Evolutionary conservation across 2,888 invertebrate species (phyloP).

Genomic region (Amblyjoppa fuscipennis): DNA sequence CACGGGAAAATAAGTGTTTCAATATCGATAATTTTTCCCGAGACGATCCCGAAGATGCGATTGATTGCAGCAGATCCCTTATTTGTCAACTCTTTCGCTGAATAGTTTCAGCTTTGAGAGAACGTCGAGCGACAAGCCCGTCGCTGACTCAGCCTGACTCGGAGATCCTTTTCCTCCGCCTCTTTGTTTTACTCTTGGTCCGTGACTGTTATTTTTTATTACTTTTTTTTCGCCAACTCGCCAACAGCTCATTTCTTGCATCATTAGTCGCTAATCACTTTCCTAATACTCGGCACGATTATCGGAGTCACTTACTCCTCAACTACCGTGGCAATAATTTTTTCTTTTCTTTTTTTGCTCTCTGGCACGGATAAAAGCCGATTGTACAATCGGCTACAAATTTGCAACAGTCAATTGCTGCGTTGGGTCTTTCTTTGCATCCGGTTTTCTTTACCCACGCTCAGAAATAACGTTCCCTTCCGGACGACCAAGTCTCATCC

Average conservation of each 20-base stretch:
- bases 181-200: conserved; percentile 21
- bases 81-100: conserved; percentile 7
- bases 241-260: conserved; percentile 33
- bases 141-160: conserved; percentile 28
- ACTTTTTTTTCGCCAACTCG: background rate
- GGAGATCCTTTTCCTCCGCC: conserved; percentile 6
- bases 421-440: background rate
- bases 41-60: background rate
- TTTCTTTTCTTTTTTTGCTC: background rate
- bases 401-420: background rate
- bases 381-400: background rate
- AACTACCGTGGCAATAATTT: background rate
- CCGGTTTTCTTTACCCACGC: too few species aligned
- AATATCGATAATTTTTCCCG: background rate
- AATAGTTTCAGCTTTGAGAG: conserved; percentile 3
- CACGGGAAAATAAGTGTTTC: background rate
- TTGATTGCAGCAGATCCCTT: background rate
- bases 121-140: conserved; percentile 22
- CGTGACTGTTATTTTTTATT: conserved; percentile 32
- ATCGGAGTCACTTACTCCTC: background rate
- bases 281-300: conserved; percentile 14
- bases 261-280: conserved; percentile 39
- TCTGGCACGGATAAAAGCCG: background rate
- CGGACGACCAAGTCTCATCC: too few species aligned
- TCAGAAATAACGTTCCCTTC: too few species aligned